Evolutionary conservation across 1,140 invertebrate species (phyloP), one percentile per base, ranked within the genome.

Genomic region (Centruroides sculpturatus): DNA sequence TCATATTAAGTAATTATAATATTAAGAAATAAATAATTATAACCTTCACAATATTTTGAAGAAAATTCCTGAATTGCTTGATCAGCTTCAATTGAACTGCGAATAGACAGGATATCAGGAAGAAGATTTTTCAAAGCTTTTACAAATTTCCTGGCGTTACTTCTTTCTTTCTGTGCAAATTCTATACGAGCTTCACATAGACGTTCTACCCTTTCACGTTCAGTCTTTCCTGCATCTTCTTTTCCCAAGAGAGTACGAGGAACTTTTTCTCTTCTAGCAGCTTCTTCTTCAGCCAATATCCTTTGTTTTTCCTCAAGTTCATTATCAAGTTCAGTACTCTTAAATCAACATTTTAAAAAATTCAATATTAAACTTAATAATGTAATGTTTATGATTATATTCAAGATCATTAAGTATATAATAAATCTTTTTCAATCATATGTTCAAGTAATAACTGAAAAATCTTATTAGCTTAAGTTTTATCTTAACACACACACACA

Each of bases 31-130:
- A 41, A 2, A 41, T 23, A 41, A 41, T 41, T 57, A 55, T 34
- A 61, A 81, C 91, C 86, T 77, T 92, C 82, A 74, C 91, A 94
- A 69, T 92, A 92, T 62, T 86, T 84, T 1, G 91, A 93, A 1
- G 91, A 84, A 71, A 95, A 93, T 69, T 88, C 85, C 73, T 93
- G 90, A 66, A 95, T 75, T 3, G 86, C 85, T 71, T 92, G 86
- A 69, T 96, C 91, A 5, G 92, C 85, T 72, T 89, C 85, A 63
- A 87, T 83, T 50, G 85, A 85, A 67, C 83, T 87, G 52, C 84
- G 76, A 3, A 89, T 75, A 48, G 80, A 74, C 10, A 86, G 69
- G 3, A 91, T 74, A 62, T 82, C 80, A 0, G 87, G 86, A n/a
- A 91, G 70, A 10, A 88, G 73, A 53, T 83, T 78, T 59, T 79